Percentiles rank a stretch among this genome's conserved stretches.
These are phyloP conservation scores for Eubasilissa splendida DNA, from an alignment of 2,888 invertebrate genomes.

Conservation along the genomic window DNA sequence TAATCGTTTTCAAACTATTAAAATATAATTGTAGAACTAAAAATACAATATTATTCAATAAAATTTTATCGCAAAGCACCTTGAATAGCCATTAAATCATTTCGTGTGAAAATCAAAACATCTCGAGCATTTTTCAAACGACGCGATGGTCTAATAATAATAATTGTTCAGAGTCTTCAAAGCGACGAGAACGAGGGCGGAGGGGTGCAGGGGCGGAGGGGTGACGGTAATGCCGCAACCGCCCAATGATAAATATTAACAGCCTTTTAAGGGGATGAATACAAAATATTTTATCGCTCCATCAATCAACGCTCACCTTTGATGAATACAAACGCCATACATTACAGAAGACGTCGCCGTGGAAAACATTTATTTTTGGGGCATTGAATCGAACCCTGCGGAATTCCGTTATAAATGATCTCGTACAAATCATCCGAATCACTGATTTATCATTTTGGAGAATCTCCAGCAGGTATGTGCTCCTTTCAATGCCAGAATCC, in stretches of 20 bases:
- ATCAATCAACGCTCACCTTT: conserved; percentile 46
- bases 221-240: conserved; percentile 4
- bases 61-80: too few species aligned
- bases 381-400: conserved; percentile 32
- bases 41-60: too few species aligned
- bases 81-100: too few species aligned
- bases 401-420: conserved; percentile 35
- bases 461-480: conserved; percentile 6
- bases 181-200: not conserved
- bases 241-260: conserved; percentile 37
- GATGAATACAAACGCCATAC: conserved; percentile 28
- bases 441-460: conserved; percentile 37
- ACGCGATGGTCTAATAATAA: not conserved
- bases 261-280: conserved; percentile 34
- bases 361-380: conserved; percentile 19
- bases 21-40: too few species aligned
- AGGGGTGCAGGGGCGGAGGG: not conserved
- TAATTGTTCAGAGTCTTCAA: conserved; percentile 14
- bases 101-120: too few species aligned
- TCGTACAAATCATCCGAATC: conserved; percentile 38
- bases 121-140: too few species aligned
- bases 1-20: too few species aligned
- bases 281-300: conserved; percentile 41
- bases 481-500: not conserved
- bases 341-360: conserved; percentile 26